phyloP scores from a whole-genome alignment of 2,888 invertebrate genomes.

The Agrilus cyanescens region DNA sequence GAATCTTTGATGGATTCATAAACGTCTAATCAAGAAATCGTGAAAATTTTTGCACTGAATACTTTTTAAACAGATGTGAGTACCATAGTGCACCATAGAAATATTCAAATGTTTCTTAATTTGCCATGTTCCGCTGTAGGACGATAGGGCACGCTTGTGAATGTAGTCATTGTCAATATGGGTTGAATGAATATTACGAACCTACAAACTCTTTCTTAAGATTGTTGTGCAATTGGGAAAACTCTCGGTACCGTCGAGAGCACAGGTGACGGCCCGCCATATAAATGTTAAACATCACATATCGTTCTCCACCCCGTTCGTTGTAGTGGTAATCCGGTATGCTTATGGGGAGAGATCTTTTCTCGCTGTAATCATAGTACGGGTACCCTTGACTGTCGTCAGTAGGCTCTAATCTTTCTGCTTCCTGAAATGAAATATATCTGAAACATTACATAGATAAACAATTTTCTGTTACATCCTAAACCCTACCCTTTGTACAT shows the following conservation, averaged over 20 bases:
- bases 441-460: too few relatives aligned
- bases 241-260: constrained; percentile 92
- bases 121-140: too few relatives aligned
- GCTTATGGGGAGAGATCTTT: constrained; percentile 75
- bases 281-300: constrained; percentile 94
- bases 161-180: too few relatives aligned
- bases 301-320: constrained; percentile 78
- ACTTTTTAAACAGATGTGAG: too few relatives aligned
- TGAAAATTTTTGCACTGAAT: too few relatives aligned
- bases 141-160: too few relatives aligned
- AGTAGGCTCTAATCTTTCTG: constrained; percentile 70
- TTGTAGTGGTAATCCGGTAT: constrained; percentile 93
- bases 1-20: too few relatives aligned
- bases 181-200: constrained; percentile 28
- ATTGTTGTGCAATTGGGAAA: constrained; percentile 76
- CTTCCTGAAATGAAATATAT: constrained; percentile 46
- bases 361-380: constrained; percentile 87
- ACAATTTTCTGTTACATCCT: too few relatives aligned
- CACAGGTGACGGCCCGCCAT: constrained; percentile 98
- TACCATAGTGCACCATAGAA: too few relatives aligned
- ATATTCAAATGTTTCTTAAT: too few relatives aligned
- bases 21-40: too few relatives aligned
- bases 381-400: constrained; percentile 73
- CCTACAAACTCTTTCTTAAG: constrained; percentile 89
- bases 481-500: too few relatives aligned